Conservation (phyloP, 2,888 invertebrate species). For the Trichopoda pennipes region DNA sequence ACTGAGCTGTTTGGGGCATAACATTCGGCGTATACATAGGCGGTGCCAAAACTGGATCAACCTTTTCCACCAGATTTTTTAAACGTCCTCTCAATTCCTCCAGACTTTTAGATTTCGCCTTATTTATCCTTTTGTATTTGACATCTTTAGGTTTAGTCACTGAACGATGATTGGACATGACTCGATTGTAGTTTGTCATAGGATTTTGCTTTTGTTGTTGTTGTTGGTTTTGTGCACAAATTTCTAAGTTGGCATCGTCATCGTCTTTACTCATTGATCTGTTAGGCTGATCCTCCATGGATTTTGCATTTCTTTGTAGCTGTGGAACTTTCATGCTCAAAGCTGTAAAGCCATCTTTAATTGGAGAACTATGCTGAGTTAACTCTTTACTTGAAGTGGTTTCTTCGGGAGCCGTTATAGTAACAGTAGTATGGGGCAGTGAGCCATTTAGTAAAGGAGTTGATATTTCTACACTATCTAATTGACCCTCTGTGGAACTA, state of each 20-base stretch:
- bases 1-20: conserved; percentile 82
- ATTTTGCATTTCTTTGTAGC: conserved; percentile 67
- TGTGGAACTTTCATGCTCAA: conserved; percentile 74
- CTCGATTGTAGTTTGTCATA: conserved; percentile 90
- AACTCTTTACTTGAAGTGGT: conserved; percentile 71
- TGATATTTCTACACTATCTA: conserved; percentile 65
- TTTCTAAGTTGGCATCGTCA: conserved; percentile 41
- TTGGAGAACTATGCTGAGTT: conserved; percentile 67
- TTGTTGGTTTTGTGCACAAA: conserved; percentile 76
- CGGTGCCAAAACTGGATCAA: conserved; percentile 75
- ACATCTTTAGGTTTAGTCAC: conserved; percentile 95
- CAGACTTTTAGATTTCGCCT: conserved; percentile 93
- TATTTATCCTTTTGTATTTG: conserved; percentile 94
- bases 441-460: conserved; percentile 64
- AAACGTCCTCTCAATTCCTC: conserved; percentile 91
- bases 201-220: too few species aligned
- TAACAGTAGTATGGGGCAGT: conserved; percentile 42
- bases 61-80: conserved; percentile 93
- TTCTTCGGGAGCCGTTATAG: conserved; percentile 46
- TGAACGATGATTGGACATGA: conserved; percentile 94
- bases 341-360: conserved; percentile 73
- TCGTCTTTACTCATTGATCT: conserved; percentile 46
- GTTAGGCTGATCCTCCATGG: conserved; percentile 46
- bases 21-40: conserved; percentile 73
- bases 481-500: conserved; percentile 78